These are phyloP conservation scores for Aplysina aerophoba DNA, from an alignment of 37 sponge, comb jelly and placozoan species.

Conservation along the genomic window DNA sequence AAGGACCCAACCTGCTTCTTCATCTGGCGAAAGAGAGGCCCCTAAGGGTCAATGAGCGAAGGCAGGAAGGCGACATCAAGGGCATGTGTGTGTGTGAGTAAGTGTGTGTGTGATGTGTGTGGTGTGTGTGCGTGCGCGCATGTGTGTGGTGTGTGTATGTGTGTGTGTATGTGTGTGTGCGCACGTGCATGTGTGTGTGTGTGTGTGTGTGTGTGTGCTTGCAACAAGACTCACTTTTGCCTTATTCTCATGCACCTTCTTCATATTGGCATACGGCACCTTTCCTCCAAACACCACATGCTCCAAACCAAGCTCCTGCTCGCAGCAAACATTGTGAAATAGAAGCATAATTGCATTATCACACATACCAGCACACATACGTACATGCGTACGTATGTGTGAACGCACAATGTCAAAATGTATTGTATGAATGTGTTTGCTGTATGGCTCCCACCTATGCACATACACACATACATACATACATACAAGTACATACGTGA, in stretches of 20 bases:
- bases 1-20: not conserved
- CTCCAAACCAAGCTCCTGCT: constrained; percentile 2
- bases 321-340: not conserved
- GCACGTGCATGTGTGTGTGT: not conserved
- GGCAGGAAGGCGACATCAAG: too few species aligned
- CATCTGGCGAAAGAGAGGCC: not conserved
- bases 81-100: constrained; percentile 1
- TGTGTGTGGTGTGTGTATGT: too few species aligned
- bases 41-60: not conserved
- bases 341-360: too few species aligned
- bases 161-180: not conserved
- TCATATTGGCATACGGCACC: constrained; percentile 2
- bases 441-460: not conserved
- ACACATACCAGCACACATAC: too few species aligned
- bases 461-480: not conserved
- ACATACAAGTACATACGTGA: too few species aligned
- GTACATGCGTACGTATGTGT: too few species aligned
- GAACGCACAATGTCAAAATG: not conserved
- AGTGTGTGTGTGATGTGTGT: not conserved
- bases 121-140: too few species aligned
- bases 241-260: constrained; percentile 13
- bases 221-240: not conserved
- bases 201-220: not conserved
- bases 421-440: constrained; percentile 1
- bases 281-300: constrained; percentile 18